Evolutionary conservation across 2,888 invertebrate species (phyloP).

Genomic region (Calameuta idolon): DNA sequence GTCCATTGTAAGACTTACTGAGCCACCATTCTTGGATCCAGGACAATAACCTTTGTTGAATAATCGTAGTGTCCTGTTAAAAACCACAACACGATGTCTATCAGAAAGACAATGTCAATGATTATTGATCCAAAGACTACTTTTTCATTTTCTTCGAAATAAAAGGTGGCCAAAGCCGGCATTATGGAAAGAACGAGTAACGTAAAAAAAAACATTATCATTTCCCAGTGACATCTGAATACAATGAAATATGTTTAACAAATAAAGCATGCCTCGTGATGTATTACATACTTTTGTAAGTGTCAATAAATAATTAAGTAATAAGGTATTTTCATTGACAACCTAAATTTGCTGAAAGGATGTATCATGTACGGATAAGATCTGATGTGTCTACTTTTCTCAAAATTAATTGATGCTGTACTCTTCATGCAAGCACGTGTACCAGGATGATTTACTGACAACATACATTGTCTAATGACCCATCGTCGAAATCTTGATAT

Average conservation of each 20-base stretch:
- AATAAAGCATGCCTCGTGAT: background rate
- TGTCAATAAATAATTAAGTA: background rate
- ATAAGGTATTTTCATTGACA: constrained; percentile 9
- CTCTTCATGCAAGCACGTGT: constrained; percentile 56
- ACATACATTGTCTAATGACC: constrained; percentile 39
- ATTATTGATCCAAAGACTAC: constrained; percentile 35
- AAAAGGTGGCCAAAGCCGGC: constrained; percentile 58
- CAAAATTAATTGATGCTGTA: constrained; percentile 56
- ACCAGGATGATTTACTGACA: constrained; percentile 47
- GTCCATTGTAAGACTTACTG: constrained; percentile 34
- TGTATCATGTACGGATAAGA: constrained; percentile 60
- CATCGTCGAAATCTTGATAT: constrained; percentile 39
- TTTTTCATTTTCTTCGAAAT: constrained; percentile 32
- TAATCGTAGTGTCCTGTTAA: constrained; percentile 61
- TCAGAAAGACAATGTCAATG: constrained; percentile 49
- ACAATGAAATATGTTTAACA: constrained; percentile 6
- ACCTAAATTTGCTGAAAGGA: constrained; percentile 65
- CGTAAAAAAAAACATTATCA: constrained; percentile 53
- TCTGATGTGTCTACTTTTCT: constrained; percentile 59
- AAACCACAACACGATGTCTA: constrained; percentile 58
- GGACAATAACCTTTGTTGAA: constrained; percentile 47
- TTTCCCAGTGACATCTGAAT: constrained; percentile 60
- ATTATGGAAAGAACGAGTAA: constrained; percentile 48
- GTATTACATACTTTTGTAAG: background rate
- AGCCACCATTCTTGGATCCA: constrained; percentile 50